Conservation (phyloP, 1,140 invertebrate species). For the Neodiprion lecontei region DNA sequence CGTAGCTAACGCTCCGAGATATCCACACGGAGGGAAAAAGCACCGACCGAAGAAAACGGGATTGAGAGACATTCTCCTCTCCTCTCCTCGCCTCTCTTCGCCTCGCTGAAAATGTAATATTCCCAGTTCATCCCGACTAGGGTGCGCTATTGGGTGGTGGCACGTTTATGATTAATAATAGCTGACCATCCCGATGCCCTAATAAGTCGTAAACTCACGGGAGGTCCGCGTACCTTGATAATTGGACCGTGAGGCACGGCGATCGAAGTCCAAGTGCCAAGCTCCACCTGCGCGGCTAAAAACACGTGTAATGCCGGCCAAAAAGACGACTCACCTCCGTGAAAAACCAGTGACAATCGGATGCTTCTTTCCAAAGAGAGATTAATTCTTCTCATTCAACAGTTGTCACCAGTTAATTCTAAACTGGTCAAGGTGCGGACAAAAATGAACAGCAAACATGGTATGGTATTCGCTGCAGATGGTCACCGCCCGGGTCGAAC, state of each 20-base stretch:
- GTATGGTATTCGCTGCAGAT: no score
- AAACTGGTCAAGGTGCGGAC: no score
- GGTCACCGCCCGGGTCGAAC: no score
- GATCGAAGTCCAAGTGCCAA: no score
- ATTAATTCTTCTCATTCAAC: no score
- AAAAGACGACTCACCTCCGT: no score
- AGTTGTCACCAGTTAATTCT: no score
- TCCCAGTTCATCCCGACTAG: background rate
- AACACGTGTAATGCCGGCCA: no score
- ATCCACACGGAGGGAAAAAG: constrained; percentile 20
- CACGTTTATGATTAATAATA: constrained; percentile 34
- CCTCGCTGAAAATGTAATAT: constrained; percentile 7
- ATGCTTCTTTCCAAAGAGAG: no score
- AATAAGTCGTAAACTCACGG: constrained; percentile 33
- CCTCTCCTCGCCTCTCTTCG: constrained; percentile 21
- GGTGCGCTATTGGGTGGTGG: background rate
- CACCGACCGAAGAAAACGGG: background rate
- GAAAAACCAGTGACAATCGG: no score
- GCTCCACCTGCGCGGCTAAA: no score
- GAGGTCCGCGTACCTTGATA: constrained; percentile 26
- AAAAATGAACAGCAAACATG: no score
- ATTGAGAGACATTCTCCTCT: background rate
- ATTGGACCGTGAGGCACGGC: constrained; percentile 15
- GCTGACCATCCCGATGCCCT: constrained; percentile 18
- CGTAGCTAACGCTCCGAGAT: constrained; percentile 15